A percentile compares a stretch with the other conserved stretches of the same genome.
phyloP scores from a whole-genome alignment of 1,140 invertebrate genomes.

The Lepeophtheirus salmonis region DNA sequence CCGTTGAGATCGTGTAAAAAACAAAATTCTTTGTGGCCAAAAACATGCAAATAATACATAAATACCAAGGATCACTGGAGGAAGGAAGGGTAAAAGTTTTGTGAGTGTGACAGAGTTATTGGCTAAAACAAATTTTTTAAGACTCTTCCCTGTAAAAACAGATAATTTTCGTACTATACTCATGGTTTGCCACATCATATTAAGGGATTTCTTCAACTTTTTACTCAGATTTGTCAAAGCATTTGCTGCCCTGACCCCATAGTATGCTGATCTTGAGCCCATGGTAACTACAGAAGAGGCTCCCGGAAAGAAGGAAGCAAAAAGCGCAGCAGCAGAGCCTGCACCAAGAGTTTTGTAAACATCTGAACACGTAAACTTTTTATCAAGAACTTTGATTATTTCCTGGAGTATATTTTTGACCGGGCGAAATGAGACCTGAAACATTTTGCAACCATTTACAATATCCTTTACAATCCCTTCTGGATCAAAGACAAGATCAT shows the following conservation, averaged over 20 bases:
- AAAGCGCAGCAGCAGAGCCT: slow-evolving; percentile 7
- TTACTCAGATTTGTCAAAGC: slow-evolving; percentile 4
- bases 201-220: slow-evolving; percentile 2
- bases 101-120: not conserved
- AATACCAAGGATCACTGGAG: slow-evolving; percentile 14
- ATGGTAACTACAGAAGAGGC: slow-evolving; percentile 1
- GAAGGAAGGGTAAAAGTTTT: slow-evolving; percentile 16
- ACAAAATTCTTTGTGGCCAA: slow-evolving; percentile 17
- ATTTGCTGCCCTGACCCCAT: slow-evolving; percentile 10
- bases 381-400: slow-evolving; percentile 12
- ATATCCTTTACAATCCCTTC: slow-evolving; percentile 5
- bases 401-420: not conserved
- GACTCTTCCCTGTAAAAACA: not conserved
- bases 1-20: slow-evolving; percentile 13
- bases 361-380: slow-evolving; percentile 12
- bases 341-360: slow-evolving; percentile 5
- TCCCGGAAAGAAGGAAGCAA: slow-evolving; percentile 11
- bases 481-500: slow-evolving; percentile 13
- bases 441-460: not conserved
- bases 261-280: slow-evolving; percentile 13
- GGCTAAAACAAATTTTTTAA: slow-evolving; percentile 7
- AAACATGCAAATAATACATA: slow-evolving; percentile 14
- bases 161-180: not conserved
- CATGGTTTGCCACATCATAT: slow-evolving; percentile 6
- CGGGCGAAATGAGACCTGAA: not conserved